Base-by-base conservation (phyloP, 2,797 vertebrate genomes). In the Alauda arvensis region DNA sequence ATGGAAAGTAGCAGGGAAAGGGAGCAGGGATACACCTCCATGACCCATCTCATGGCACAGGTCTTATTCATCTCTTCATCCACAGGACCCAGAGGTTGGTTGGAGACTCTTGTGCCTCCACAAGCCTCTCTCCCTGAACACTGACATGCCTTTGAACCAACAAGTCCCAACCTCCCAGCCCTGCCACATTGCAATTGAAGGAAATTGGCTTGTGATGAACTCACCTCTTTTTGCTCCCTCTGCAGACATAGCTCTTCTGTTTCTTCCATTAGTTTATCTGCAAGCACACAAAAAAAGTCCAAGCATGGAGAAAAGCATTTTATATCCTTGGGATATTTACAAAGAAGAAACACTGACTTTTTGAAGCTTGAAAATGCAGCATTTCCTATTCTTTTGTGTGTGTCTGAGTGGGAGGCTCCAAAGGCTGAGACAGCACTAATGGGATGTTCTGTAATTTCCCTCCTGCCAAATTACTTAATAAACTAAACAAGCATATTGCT, bases 231-330 rank as follows among this genome's bases (percentile, higher is more conserved):
- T 95, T 99, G 98, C 51, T 99, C 99, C 93, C 98, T 97, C 74
- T 99, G 98, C 45, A 98, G 97, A 83, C 98, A 98, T 12, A 99
- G 96, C 90, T 99, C 99, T 91, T 99, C 99, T 0, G 99, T 99
- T 96, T 99, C 99, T 68, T 99, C 98, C 99, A 99, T 99, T 90
- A 99, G 96, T 92, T 99, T 99, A 96, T 99, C 99, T 99, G 96
- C 57, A 97, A 93, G 87, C 48, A 92, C 42, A 94, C 48, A 60
- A 26, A 78, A 23, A 62, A n/a, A 67, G 40, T 40, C 63, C 59
- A 71, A 81, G 51, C 12, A 34, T 33, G 71, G 66, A 81, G 46
- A 63, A 89, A 88, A 90, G 65, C n/a, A 46, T 46, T 90, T 40
- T 25, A 63, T 67, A 78, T 33, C 56, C 48, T 43, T 6, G 1